Percentiles rank a stretch among this genome's conserved stretches.
Evolutionary conservation across 2,113 vertebrate species (phyloP).

Genomic region (Odontesthes bonariensis): DNA sequence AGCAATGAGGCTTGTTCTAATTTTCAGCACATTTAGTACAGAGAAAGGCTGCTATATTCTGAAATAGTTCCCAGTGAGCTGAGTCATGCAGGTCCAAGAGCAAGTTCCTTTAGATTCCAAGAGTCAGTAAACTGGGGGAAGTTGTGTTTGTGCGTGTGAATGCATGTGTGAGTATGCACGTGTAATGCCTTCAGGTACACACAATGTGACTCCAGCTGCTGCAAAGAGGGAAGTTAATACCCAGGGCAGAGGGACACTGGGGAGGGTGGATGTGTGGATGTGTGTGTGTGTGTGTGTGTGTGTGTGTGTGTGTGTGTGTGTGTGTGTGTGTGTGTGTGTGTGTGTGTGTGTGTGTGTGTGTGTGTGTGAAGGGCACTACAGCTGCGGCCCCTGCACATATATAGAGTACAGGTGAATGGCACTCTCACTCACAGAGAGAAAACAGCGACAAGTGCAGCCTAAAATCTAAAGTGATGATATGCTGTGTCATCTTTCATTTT

Average conservation of each 20-base stretch:
- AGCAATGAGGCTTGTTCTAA: conserved; percentile 47
- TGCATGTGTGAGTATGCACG: conserved; percentile 38
- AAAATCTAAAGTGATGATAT: too few relatives aligned
- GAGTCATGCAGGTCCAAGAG: conserved; percentile 31
- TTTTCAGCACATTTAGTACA: conserved; percentile 47
- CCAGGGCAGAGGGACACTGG: conserved; percentile 73
- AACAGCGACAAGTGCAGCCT: neutral
- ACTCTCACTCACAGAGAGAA: conserved; percentile 16
- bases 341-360: conserved; percentile 24
- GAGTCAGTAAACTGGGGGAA: conserved; percentile 11
- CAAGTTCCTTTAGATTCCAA: neutral
- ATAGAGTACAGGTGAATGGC: conserved; percentile 41
- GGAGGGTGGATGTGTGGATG: conserved; percentile 51
- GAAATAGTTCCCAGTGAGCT: conserved; percentile 42
- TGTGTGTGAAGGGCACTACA: conserved; percentile 54
- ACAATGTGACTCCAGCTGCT: conserved; percentile 78
- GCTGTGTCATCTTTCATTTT: too few relatives aligned
- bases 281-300: conserved; percentile 37
- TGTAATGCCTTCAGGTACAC: conserved; percentile 77
- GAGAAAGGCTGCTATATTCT: conserved; percentile 32
- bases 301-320: conserved; percentile 31
- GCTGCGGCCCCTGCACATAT: conserved; percentile 56
- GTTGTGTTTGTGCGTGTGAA: conserved; percentile 25
- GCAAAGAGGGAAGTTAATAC: conserved; percentile 77
- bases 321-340: conserved; percentile 41